Evolutionary conservation across 2,797 vertebrate genomes (phyloP), one percentile per base, ranked within the genome.

Genomic region (Nasua narica): DNA sequence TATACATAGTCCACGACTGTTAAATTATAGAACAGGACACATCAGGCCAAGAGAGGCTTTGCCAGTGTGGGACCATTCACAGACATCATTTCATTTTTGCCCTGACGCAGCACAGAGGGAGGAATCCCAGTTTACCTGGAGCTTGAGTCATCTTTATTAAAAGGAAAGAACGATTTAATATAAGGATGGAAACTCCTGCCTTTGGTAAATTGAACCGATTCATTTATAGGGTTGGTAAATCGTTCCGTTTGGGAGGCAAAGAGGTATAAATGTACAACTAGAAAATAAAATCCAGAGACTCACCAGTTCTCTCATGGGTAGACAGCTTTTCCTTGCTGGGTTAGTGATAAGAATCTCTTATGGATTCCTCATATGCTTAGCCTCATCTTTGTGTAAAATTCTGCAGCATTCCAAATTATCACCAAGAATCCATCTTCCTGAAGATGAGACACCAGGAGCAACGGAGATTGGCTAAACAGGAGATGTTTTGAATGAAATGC

Each of bases 401-500:
- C 65, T 94, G 84, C 90, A 81, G 96, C 94, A 76, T 97, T 81
- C 95, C 97, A 97, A 98, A 98, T 97, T 93, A 97, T 85, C 87
- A 82, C 94, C 96, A 93, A 93, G 93, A 94, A 97, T 95, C 87
- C 91, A 93, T 97, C 95, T 97, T 96, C 60, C 90, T 85, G 84
- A 95, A 94, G 97, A 97, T 87, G 97, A 95, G 93, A 91, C 89
- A 96, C 90, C 94, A 93, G 90, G 96, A 97, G 97, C 91, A 50
- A 87, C 0, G 0, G 79, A 97, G 94, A 97, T 84, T 96, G 95
- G 95, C 78, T 87, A 94, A 97, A 96, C 91, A 91, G 96, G 97
- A 97, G 93, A 95, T 93, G 94, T 96, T 97, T 94, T 97, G 97
- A 97, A 97, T 97, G 96, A 97, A 97, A 97, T 98, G 95, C 97